Base-by-base conservation (phyloP, 2,888 invertebrate genomes). In the Dyspetes luteomarginatus region DNA sequence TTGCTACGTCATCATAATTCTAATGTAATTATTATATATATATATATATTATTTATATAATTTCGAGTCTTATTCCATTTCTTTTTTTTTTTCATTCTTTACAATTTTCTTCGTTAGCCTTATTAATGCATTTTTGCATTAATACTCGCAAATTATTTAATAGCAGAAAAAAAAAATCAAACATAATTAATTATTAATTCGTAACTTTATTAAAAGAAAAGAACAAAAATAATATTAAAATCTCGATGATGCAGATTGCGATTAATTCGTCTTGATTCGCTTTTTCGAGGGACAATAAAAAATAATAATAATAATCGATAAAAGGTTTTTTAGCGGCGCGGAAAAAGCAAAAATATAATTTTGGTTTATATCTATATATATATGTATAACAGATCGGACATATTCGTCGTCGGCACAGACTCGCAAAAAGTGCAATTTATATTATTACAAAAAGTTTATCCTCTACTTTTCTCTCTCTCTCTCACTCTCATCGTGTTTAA, bases 391-490 rank as follows among this genome's bases (percentile, higher is more conserved):
- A n/a, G n/a, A n/a, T 28, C 22, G n/a, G 28, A 52, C 52, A 72
- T 72, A 82, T 15, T 80, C 78, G 65, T 82, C 78, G 84, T 77
- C 67, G 81, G 74, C 80, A 75, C 74, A 78, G 79, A 82, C 78
- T 74, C 73, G 73, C n/a, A 36, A n/a, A 74, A 67, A 65, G 45
- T 75, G 78, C 76, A 74, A 82, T 81, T 80, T 81, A 78, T 83
- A 78, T 74, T 78, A 75, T 84, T 78, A 82, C 82, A 84, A 83
- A 84, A 83, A 68, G 82, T 69, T 9, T 78, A 45, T 77, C 68
- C 67, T 68, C 62, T 50, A 4, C 65, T 64, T 83, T 72, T 78
- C 75, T 83, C 79, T 65, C 68, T 75, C 58, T 80, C 79, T 69
- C 71, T 62, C 71, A 58, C 62, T 50, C 12, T 52, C 30, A n/a